phyloP scores from a whole-genome alignment of 2,113 vertebrate species.

The Oceanites oceanicus region DNA sequence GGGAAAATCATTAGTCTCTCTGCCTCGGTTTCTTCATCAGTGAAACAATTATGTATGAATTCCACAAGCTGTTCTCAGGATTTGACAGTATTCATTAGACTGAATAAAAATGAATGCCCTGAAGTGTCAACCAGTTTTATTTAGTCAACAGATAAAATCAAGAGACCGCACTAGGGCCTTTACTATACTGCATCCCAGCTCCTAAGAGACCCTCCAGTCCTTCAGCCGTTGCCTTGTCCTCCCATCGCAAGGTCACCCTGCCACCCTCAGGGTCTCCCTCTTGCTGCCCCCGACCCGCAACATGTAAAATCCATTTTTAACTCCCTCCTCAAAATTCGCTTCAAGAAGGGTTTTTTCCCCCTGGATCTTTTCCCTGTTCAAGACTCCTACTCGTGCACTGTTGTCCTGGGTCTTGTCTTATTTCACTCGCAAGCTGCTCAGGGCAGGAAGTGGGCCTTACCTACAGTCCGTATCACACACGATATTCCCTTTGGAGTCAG shows the following conservation, averaged over 20 bases:
- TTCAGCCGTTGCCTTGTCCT: background rate
- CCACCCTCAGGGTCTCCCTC: background rate
- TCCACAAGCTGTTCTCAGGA: slow-evolving; percentile 68
- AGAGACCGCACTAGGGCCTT: background rate
- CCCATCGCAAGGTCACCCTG: background rate
- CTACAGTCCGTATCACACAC: slow-evolving; percentile 22
- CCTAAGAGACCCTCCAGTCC: background rate
- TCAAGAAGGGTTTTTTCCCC: background rate
- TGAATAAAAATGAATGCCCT: slow-evolving; percentile 62
- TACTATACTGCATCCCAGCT: background rate
- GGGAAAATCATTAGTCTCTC: slow-evolving; percentile 57
- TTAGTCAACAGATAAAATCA: slow-evolving; percentile 63
- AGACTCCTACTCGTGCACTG: background rate
- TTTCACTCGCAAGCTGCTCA: slow-evolving; percentile 21
- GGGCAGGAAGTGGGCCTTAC: slow-evolving; percentile 54
- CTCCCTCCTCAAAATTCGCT: background rate
- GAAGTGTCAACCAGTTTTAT: slow-evolving; percentile 62
- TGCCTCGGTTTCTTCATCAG: slow-evolving; percentile 59
- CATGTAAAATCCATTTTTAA: background rate
- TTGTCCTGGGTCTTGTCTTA: slow-evolving; percentile 57
- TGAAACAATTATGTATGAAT: slow-evolving; percentile 70
- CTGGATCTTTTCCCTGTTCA: background rate
- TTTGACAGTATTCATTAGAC: slow-evolving; percentile 67
- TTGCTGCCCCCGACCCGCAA: background rate
- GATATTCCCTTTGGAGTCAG: slow-evolving; percentile 57